A percentile compares a stretch with the other conserved stretches of the same genome.
These are phyloP conservation scores for Metaphire vulgaris DNA, from an alignment of 1,140 invertebrate genomes.

Conservation along the genomic window DNA sequence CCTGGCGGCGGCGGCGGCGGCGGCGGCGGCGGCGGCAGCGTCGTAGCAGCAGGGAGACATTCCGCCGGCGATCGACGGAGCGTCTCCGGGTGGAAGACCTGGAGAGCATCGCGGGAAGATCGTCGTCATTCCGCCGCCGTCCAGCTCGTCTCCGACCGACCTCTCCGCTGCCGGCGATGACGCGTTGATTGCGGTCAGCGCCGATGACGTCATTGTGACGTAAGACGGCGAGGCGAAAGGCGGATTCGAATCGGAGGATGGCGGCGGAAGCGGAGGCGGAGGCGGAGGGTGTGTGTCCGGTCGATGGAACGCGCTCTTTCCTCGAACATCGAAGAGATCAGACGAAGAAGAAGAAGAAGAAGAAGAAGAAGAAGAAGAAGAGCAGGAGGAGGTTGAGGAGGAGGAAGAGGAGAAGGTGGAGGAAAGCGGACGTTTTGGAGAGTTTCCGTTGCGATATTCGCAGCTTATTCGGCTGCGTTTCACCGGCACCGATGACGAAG, in stretches of 20 bases:
- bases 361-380: too few species aligned
- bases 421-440: constrained; percentile 5
- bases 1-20: too few species aligned
- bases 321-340: not conserved
- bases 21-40: constrained; percentile 6
- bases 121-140: not conserved
- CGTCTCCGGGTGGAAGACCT: too few species aligned
- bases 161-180: not conserved
- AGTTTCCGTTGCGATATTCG: not conserved
- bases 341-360: too few species aligned
- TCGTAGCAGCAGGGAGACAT: too few species aligned
- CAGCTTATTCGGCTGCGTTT: not conserved
- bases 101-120: too few species aligned
- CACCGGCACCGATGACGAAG: too few species aligned
- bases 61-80: too few species aligned
- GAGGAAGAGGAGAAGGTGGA: too few species aligned
- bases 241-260: not conserved
- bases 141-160: too few species aligned
- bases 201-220: constrained; percentile 5
- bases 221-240: not conserved
- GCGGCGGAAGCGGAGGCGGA: too few species aligned
- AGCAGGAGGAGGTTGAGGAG: too few species aligned
- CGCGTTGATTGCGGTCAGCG: not conserved
- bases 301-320: constrained; percentile 17
- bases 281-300: not conserved